Base-by-base conservation (phyloP, 1,140 invertebrate species). In the Leptestheria dahalacensis region DNA sequence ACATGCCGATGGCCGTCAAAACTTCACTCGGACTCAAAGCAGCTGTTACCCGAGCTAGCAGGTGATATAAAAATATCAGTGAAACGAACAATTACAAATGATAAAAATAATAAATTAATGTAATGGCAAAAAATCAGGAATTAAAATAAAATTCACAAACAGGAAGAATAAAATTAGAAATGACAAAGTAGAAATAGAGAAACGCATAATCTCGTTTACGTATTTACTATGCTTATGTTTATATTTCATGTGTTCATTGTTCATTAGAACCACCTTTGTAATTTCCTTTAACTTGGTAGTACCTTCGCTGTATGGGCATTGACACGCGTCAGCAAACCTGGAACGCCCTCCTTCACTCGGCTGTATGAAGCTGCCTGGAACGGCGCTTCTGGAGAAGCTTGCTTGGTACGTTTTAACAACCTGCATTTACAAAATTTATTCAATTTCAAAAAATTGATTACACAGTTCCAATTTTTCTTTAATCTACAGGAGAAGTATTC, bases 1-100 rank as follows among this genome's bases (percentile, higher is more conserved):
- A 60, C 33, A 49, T 29, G 29, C 58, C 58, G 10, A 28, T 29
- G 26, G 49, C 58, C 18, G 28, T 25, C 3, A 25, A 21, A 24
- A 52, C 48, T n/a, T 20, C 49, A 11, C 24, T 50, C 24, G 58
- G 49, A 23, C 49, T 52, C 33, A 60, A 51, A 41, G 47, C 49
- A 2, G 49, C 21, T 25, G 25, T 60, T 49, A 51, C 51, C 10
- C 58, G 58, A 20, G 49, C 51, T 52, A 29, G n/a, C 10, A 51
- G 58, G 58, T 60, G 52, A 52, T 10, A 25, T 20, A 20, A 1
- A 47, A 1, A 12, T 2, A 11, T 29, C 41, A 4, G 1, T n/a
- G n/a, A n/a, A n/a, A n/a, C n/a, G n/a, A n/a, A n/a, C n/a, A n/a
- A n/a, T n/a, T n/a, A n/a, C n/a, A n/a, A n/a, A n/a, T n/a, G n/a